Base-by-base conservation (phyloP, 1,140 invertebrate genomes). In the Pseudoatta argentina region DNA sequence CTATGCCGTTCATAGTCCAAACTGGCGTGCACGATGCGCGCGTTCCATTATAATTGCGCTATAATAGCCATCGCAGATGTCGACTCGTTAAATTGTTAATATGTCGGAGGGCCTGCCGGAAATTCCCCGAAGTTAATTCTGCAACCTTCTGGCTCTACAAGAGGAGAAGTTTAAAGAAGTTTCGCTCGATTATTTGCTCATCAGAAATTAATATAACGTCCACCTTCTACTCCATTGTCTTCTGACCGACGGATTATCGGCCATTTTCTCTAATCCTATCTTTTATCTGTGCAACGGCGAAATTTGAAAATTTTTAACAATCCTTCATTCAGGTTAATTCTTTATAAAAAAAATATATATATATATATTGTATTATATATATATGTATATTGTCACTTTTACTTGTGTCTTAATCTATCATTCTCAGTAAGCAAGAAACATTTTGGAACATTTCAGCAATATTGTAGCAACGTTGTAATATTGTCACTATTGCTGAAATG, bases 61-160 rank as follows among this genome's bases (percentile, higher is more conserved):
- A 93, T 94, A 94, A 94, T 93, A 93, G 91, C 91, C 91, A 92
- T 92, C 90, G 93, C 93, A 93, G 93, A 92, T 93, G 92, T 87
- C 87, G 92, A 87, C 86, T 87, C 92, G 93, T 94, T 94, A 94
- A 93, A 94, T 93, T 93, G 91, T 92, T 89, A 92, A 94, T 93
- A 91, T 91, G 85, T 91, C 82, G 86, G 87, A 83, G 82, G 69
- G 34, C 30, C 24, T 64, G 51, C 87, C 79, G 59, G 83, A 91
- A 93, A 92, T 92, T 91, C 85, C 85, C 64, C 53, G 72, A 61
- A 85, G 86, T 91, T 89, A 91, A 91, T 91, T 67, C 85, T 66
- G 69, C 86, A 72, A 69, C 48, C n/a, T 76, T 63, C n/a, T 27
- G 57, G 18, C 24, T 81, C 64, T 30, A 44, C 75, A n/a, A 30